phyloP scores from a whole-genome alignment of 2,888 invertebrate species.

The Hermaeophaga mercurialis region DNA sequence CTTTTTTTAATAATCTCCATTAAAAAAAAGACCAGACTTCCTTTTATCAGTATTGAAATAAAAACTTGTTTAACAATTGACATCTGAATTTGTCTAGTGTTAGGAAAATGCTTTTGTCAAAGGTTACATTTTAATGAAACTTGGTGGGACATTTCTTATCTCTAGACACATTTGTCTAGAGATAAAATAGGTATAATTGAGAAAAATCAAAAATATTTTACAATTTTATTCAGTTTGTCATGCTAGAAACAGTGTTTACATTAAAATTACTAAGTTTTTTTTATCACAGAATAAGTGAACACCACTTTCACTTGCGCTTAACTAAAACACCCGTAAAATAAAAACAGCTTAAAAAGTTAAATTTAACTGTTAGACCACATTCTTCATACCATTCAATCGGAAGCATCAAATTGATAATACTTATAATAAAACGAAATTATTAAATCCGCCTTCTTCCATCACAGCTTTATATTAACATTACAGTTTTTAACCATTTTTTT shows the following conservation, averaged over 20 bases:
- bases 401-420: conserved; percentile 47
- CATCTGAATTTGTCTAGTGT: no score
- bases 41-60: no score
- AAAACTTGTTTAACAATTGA: no score
- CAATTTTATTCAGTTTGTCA: conserved; percentile 49
- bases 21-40: no score
- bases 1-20: neutral
- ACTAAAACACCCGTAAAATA: conserved; percentile 55
- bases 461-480: conserved; percentile 41
- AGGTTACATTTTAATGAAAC: no score
- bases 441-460: conserved; percentile 43
- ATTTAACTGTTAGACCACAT: conserved; percentile 45
- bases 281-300: conserved; percentile 61
- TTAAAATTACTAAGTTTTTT: conserved; percentile 59
- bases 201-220: no score
- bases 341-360: conserved; percentile 44
- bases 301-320: conserved; percentile 52
- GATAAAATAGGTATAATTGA: no score
- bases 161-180: no score
- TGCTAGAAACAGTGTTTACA: conserved; percentile 59
- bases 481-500: conserved; percentile 14
- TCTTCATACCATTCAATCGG: conserved; percentile 32
- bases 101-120: no score
- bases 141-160: no score
- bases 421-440: conserved; percentile 41